Conservation (phyloP, 2,113 vertebrate species). For the Pogonocichla stellata region DNA sequence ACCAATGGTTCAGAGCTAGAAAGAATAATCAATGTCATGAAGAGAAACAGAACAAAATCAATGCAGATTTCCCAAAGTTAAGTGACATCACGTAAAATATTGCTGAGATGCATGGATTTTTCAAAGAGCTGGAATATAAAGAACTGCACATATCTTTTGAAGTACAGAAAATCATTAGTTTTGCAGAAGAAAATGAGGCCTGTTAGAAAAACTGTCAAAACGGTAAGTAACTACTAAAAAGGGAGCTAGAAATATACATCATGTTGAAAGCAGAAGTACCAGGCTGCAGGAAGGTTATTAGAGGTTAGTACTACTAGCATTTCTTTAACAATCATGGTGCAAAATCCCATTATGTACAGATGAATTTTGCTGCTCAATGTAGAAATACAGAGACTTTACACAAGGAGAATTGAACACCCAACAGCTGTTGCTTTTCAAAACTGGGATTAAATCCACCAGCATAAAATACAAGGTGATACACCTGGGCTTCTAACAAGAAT, state of each 20-base stretch:
- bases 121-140: background rate
- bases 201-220: background rate
- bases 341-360: background rate
- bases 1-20: background rate
- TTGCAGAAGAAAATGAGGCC: background rate
- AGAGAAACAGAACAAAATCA: background rate
- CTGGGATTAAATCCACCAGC: background rate
- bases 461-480: background rate
- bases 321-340: background rate
- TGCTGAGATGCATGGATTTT: background rate
- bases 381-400: background rate
- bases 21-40: background rate
- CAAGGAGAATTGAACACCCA: background rate
- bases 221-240: background rate
- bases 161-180: background rate
- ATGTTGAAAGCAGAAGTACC: background rate
- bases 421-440: background rate
- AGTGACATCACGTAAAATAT: background rate
- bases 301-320: background rate
- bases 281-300: background rate
- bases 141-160: fast-evolving
- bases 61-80: background rate
- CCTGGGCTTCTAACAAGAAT: background rate
- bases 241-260: background rate
- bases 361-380: background rate